These are phyloP conservation scores for Labeo rohita DNA, from an alignment of 2,113 vertebrate species.

Conservation along the genomic window DNA sequence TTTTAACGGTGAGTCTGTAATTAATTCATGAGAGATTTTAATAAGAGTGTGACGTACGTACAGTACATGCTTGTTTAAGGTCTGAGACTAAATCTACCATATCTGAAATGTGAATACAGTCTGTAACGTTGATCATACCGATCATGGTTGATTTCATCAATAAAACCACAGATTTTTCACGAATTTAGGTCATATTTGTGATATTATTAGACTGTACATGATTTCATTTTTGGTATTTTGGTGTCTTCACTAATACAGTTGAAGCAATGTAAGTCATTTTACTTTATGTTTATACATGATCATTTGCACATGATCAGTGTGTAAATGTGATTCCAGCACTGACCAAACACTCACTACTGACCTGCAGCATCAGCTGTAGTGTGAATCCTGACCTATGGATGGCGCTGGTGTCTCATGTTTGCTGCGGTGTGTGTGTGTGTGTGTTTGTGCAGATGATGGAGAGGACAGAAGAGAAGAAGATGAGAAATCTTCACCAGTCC, in stretches of 20 bases:
- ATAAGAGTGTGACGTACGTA: neutral
- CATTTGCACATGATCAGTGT: neutral
- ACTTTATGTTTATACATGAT: no score
- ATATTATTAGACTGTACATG: neutral
- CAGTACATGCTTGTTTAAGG: neutral
- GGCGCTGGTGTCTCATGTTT: conserved; percentile 73
- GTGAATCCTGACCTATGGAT: conserved; percentile 74
- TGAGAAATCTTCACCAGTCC: conserved; percentile 57
- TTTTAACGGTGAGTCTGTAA: conserved; percentile 60
- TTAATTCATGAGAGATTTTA: conserved; percentile 33
- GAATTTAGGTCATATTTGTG: neutral
- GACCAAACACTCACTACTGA: no score
- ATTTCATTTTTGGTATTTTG: neutral
- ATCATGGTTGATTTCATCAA: neutral
- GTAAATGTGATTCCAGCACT: no score
- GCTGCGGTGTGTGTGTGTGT: conserved; percentile 42
- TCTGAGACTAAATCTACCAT: neutral
- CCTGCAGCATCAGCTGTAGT: neutral
- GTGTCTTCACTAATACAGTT: neutral
- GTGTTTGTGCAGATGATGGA: conserved; percentile 72
- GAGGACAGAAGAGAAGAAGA: conserved; percentile 77
- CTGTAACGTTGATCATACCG: neutral
- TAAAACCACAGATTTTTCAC: neutral
- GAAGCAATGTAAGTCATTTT: neutral
- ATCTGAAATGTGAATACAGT: neutral